phyloP scores from a whole-genome alignment of 1,140 invertebrate genomes.

The Uloborus diversus region DNA sequence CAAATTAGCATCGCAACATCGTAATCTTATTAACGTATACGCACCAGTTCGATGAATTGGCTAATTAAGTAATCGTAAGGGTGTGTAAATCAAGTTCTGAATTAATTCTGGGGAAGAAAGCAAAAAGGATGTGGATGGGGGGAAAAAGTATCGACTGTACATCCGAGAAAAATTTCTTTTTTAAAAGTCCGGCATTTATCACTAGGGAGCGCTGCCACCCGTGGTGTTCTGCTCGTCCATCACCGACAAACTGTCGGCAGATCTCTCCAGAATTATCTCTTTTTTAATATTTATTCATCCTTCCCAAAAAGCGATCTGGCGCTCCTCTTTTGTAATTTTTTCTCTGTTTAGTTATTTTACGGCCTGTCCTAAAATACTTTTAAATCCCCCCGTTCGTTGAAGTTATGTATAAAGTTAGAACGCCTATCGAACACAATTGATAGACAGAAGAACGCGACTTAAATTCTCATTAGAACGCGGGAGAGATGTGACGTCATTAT shows the following conservation, averaged over 20 bases:
- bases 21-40: too few species aligned
- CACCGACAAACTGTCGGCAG: conserved; percentile 46
- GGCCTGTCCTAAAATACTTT: conserved; percentile 48
- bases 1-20: too few species aligned
- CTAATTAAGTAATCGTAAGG: too few species aligned
- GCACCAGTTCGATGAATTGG: too few species aligned
- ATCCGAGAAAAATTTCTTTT: conserved; percentile 21
- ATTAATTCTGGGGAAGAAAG: too few species aligned
- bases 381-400: conserved; percentile 23
- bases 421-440: conserved; percentile 56
- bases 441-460: conserved; percentile 56
- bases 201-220: conserved; percentile 22
- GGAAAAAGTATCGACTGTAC: conserved; percentile 4
- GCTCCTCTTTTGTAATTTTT: conserved; percentile 29
- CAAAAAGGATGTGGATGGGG: conserved; percentile 16
- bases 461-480: conserved; percentile 56
- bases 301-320: conserved; percentile 41
- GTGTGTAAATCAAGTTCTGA: too few species aligned
- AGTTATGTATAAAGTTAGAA: conserved; percentile 51
- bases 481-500: conserved; percentile 54
- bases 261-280: conserved; percentile 49
- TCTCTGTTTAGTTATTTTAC: conserved; percentile 50
- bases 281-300: conserved; percentile 58
- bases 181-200: conserved; percentile 25
- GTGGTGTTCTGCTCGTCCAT: conserved; percentile 40